A percentile compares a stretch with the other conserved stretches of the same genome.
Evolutionary conservation across 2,888 invertebrate species (phyloP).

Genomic region (Pterostichus madidus): DNA sequence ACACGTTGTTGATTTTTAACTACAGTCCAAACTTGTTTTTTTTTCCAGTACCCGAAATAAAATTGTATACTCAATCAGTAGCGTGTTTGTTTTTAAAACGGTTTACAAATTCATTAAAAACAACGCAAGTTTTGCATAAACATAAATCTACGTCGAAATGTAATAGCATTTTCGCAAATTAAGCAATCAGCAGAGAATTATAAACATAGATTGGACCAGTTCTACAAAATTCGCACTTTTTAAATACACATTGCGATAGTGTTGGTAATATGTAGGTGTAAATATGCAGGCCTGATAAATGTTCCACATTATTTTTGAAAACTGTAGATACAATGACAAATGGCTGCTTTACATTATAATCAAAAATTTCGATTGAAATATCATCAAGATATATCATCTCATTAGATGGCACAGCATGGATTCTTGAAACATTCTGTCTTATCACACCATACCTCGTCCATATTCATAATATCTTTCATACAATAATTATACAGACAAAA

Average conservation of each 20-base stretch:
- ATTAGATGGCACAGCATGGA: too few species aligned
- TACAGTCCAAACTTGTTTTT: conserved; percentile 8
- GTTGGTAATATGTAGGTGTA: too few species aligned
- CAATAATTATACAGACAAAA: too few species aligned
- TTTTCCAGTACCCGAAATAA: not conserved
- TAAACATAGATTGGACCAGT: not conserved
- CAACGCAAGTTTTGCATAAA: conserved; percentile 31
- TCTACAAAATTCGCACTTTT: not conserved
- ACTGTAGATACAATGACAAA: too few species aligned
- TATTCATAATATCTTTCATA: too few species aligned
- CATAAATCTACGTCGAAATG: conserved; percentile 26
- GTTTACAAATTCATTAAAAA: conserved; percentile 33
- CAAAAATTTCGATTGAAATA: too few species aligned
- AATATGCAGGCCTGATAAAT: too few species aligned
- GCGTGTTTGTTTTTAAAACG: not conserved
- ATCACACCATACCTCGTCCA: too few species aligned
- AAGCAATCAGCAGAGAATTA: conserved; percentile 13
- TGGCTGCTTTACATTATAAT: too few species aligned
- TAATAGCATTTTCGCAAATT: conserved; percentile 26
- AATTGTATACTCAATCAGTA: conserved; percentile 34
- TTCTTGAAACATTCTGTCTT: too few species aligned
- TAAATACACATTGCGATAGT: not conserved
- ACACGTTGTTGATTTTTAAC: not conserved
- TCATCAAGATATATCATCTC: too few species aligned
- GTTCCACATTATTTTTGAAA: too few species aligned